phyloP scores from a whole-genome alignment of 2,888 invertebrate species.

The Folsomia candida region DNA sequence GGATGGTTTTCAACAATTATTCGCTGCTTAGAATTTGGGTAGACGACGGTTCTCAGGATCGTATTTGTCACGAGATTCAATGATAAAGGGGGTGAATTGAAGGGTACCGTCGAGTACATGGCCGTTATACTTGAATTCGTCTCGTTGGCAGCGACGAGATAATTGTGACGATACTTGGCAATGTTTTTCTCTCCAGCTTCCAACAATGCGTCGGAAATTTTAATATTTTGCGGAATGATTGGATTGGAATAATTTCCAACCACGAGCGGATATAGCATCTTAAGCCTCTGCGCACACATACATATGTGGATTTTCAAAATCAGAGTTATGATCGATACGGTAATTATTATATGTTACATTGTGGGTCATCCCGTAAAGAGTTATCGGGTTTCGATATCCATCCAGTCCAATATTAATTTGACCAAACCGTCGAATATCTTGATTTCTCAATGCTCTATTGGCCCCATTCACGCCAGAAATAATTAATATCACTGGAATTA shows the following conservation, averaged over 20 bases:
- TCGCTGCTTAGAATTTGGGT: not conserved
- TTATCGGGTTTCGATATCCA: constrained; percentile 18
- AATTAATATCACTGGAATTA: constrained; percentile 17
- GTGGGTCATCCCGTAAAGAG: not conserved
- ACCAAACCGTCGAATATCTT: constrained; percentile 20
- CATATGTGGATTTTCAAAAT: no score
- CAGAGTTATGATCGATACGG: no score
- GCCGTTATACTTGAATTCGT: not conserved
- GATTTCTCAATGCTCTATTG: constrained; percentile 26
- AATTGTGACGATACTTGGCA: constrained; percentile 8
- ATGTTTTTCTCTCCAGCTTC: not conserved
- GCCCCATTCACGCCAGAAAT: constrained; percentile 25
- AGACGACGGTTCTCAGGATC: not conserved
- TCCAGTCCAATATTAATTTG: constrained; percentile 15
- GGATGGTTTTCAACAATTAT: constrained; percentile 31
- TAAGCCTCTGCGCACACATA: no score
- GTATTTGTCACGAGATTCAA: constrained; percentile 8
- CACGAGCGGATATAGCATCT: no score
- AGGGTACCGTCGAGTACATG: constrained; percentile 3
- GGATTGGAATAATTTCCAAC: no score
- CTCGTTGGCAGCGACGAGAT: constrained; percentile 12
- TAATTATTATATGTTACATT: no score
- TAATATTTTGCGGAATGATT: no score
- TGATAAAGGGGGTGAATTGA: constrained; percentile 5
- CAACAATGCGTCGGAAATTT: not conserved